Evolutionary conservation across 1,140 invertebrate genomes (phyloP), one percentile per base, ranked within the genome.

Genomic region (Diprion similis): DNA sequence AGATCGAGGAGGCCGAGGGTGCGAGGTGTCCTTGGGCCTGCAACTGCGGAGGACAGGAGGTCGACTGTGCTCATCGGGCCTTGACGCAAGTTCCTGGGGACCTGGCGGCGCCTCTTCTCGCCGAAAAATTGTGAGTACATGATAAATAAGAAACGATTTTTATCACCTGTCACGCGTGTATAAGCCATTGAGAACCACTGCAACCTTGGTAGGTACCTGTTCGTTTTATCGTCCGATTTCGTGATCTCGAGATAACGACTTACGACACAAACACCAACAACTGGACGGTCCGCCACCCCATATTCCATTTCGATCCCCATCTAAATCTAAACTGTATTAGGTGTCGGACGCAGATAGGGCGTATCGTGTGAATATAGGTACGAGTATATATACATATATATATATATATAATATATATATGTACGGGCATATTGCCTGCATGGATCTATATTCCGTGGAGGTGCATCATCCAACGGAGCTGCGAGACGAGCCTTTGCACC

Each of bases 91-190:
- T 96, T 45, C 95, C 96, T 0, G 90, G 91, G 75, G 91, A 93
- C 80, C 89, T 97, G 79, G 78, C 82, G 48, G 75, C 73, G 8
- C 94, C 95, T 11, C 82, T 89, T 46, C 91, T 94, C 81, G 92
- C 93, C 69, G 94, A 96, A 86, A 91, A 94, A 92, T 88, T 97
- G 95, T 97, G 86, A 96, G 95, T 96, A 79, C n/a, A n/a, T n/a
- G n/a, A n/a, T n/a, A n/a, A n/a, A n/a, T n/a, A n/a, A n/a, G n/a
- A n/a, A 71, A 19, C 15, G 0, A 1, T 37, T 37, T 37, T 37
- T 3, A 8, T 59, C 9, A 17, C 1, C 51, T 9, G 6, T 17
- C 51, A 9, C 51, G 9, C 51, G 9, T 9, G 51, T 59, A 15
- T 9, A 17, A 17, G n/a, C n/a, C 11, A 15, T 59, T 59, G 51